Evolutionary conservation across 2,113 vertebrate species (phyloP).

Genomic region (Rhagologus leucostigma): DNA sequence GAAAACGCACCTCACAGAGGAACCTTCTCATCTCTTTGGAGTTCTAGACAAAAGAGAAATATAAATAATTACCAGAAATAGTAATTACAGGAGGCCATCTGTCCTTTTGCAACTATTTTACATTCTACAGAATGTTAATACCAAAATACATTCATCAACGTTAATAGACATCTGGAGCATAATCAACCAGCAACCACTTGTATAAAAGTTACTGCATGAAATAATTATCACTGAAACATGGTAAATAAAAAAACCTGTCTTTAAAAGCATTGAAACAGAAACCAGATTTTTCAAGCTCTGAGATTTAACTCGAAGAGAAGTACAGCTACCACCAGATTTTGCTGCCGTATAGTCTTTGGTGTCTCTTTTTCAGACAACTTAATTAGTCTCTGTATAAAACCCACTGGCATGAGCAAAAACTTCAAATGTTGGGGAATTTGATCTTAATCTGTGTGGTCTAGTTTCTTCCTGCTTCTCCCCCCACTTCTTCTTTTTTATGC

Average conservation of each 20-base stretch:
- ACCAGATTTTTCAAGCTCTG: neutral
- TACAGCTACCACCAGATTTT: neutral
- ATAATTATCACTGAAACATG: slow-evolving; percentile 24
- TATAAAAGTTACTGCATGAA: slow-evolving; percentile 16
- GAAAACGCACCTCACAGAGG: neutral
- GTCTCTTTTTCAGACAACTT: neutral
- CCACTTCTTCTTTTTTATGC: neutral
- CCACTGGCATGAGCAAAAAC: neutral
- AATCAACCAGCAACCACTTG: neutral
- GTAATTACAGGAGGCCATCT: slow-evolving; percentile 38
- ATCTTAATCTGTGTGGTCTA: neutral
- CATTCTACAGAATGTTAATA: neutral
- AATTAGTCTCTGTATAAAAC: neutral
- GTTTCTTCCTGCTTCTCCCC: neutral
- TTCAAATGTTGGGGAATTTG: neutral
- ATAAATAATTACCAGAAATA: slow-evolving; percentile 36
- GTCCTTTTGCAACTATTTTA: slow-evolving; percentile 28
- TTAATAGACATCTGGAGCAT: slow-evolving; percentile 35
- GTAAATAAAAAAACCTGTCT: neutral
- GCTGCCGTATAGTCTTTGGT: neutral
- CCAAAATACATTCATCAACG: slow-evolving; percentile 1
- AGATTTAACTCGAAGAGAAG: neutral
- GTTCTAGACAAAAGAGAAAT: neutral
- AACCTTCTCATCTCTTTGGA: neutral
- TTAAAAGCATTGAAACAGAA: neutral